A percentile compares a stretch with the other conserved stretches of the same genome.
These are phyloP conservation scores for Echeneis naucrates DNA, from an alignment of 2,797 vertebrate species.

Conservation along the genomic window DNA sequence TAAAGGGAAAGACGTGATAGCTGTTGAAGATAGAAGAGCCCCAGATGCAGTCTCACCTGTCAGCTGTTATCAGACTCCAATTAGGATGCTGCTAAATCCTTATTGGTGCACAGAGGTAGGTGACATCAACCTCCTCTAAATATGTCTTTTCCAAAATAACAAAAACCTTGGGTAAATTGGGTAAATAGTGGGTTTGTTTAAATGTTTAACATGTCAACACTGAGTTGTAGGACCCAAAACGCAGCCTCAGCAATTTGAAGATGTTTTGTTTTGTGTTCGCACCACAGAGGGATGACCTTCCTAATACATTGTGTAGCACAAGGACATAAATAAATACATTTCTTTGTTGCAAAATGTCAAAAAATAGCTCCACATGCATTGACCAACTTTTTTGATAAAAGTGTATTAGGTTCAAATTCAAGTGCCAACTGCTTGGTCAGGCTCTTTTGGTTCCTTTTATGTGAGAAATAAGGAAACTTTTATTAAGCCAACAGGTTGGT, in stretches of 20 bases:
- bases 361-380: not conserved
- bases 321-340: not conserved
- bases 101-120: too few species aligned
- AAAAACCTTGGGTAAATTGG: not conserved
- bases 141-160: too few species aligned
- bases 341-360: not conserved
- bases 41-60: not conserved
- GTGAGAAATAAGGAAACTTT: not conserved
- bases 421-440: not conserved
- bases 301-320: not conserved
- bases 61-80: not conserved
- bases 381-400: not conserved
- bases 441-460: constrained; percentile 7
- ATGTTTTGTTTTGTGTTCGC: not conserved
- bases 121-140: too few species aligned
- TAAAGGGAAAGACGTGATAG: not conserved
- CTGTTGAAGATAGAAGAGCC: not conserved
- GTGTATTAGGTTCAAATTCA: not conserved
- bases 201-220: not conserved
- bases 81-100: not conserved
- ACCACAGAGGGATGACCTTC: not conserved
- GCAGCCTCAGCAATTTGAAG: not conserved
- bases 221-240: not conserved
- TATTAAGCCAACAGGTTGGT: not conserved
- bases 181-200: not conserved